phyloP scores from a whole-genome alignment of 2,797 vertebrate genomes.

The Lepidocolaptes lacrymiger region DNA sequence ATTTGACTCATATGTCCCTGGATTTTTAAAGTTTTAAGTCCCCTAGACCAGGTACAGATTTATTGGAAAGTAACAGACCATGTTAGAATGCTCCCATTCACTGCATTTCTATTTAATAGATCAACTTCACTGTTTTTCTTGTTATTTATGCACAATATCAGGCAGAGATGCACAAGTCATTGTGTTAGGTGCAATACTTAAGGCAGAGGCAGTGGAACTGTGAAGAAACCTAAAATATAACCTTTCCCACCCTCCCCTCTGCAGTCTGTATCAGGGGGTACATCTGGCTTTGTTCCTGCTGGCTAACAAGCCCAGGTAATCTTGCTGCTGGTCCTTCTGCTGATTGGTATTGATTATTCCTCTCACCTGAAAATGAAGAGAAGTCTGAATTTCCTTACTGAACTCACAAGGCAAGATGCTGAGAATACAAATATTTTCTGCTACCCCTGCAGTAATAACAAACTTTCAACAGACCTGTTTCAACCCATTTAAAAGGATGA shows the following conservation, averaged over 20 bases:
- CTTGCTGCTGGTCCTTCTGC: neutral
- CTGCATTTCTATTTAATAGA: neutral
- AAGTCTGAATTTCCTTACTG: neutral
- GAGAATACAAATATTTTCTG: neutral
- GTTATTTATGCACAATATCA: neutral
- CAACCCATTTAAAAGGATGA: neutral
- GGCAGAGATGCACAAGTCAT: neutral
- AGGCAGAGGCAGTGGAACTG: neutral
- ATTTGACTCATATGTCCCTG: neutral
- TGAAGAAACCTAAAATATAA: neutral
- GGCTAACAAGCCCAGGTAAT: neutral
- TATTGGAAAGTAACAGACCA: neutral
- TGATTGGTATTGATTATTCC: constrained; percentile 31
- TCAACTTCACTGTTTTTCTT: neutral
- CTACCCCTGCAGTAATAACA: neutral
- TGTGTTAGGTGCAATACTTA: neutral
- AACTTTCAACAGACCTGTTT: neutral
- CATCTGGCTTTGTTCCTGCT: neutral
- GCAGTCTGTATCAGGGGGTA: neutral
- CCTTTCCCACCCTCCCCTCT: neutral
- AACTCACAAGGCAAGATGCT: neutral
- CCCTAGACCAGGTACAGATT: neutral
- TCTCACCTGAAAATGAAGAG: neutral
- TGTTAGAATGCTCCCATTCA: neutral
- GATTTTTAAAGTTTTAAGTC: neutral